Conservation (phyloP, 2,113 vertebrate species). For the Oceanites oceanicus region DNA sequence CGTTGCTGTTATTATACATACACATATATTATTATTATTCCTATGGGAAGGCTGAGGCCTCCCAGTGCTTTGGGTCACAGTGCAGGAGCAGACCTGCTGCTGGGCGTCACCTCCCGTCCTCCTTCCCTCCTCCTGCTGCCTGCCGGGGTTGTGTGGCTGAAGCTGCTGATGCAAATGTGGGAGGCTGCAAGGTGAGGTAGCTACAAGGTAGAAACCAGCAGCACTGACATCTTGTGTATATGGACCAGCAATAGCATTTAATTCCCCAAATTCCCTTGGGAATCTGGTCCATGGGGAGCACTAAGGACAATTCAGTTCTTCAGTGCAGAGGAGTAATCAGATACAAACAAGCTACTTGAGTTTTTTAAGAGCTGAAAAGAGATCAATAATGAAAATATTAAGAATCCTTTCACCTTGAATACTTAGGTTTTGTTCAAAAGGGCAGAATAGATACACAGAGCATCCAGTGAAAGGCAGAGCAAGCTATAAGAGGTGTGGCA, state of each 20-base stretch:
- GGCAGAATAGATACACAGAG: background rate
- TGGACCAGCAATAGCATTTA: background rate
- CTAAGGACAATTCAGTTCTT: background rate
- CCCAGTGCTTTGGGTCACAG: background rate
- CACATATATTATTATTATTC: background rate
- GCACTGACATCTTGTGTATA: background rate
- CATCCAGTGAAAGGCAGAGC: background rate
- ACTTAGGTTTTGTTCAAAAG: background rate
- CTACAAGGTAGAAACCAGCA: background rate
- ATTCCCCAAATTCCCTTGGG: background rate
- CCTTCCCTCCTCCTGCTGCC: background rate
- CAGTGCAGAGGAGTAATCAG: background rate
- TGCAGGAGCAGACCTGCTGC: background rate
- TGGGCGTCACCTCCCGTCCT: background rate
- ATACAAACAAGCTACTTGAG: background rate
- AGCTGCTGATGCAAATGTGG: background rate
- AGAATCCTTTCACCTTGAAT: background rate
- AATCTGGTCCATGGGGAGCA: background rate
- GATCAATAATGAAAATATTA: background rate
- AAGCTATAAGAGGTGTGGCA: slow-evolving; percentile 32
- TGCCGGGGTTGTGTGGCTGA: background rate
- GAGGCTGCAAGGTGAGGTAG: background rate
- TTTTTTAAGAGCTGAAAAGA: background rate
- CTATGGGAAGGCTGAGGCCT: background rate
- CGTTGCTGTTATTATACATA: background rate